These are phyloP conservation scores for Ypsolopha scabrella DNA, from an alignment of 2,888 invertebrate genomes.

Conservation along the genomic window DNA sequence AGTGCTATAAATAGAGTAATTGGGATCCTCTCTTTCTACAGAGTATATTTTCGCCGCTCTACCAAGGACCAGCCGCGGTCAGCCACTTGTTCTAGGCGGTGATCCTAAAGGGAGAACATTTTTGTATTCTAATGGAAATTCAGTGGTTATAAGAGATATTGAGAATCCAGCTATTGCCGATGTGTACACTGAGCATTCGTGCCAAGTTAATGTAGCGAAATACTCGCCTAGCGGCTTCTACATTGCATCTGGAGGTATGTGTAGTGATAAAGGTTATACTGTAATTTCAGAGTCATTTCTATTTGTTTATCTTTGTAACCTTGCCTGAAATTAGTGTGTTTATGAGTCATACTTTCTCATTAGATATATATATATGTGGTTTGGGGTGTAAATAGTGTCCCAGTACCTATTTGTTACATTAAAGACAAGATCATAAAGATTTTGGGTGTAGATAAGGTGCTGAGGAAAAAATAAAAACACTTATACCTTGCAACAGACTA, in stretches of 20 bases:
- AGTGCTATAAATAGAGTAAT: neutral
- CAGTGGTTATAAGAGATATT: conserved; percentile 96
- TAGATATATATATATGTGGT: neutral
- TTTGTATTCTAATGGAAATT: conserved; percentile 97
- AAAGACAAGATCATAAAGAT: too few relatives aligned
- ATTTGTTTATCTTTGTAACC: too few relatives aligned
- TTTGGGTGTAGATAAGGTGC: too few relatives aligned
- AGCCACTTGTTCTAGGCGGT: conserved; percentile 92
- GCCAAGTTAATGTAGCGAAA: conserved; percentile 95
- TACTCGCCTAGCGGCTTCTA: conserved; percentile 98
- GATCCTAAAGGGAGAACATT: conserved; percentile 98
- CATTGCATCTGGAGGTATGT: conserved; percentile 95
- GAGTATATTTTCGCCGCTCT: conserved; percentile 93
- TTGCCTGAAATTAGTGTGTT: neutral
- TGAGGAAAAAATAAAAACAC: too few relatives aligned
- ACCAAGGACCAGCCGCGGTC: conserved; percentile 94
- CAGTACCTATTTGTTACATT: too few relatives aligned
- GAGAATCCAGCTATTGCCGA: conserved; percentile 96
- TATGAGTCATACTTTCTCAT: neutral
- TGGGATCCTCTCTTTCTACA: conserved; percentile 38
- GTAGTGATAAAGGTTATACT: too few relatives aligned
- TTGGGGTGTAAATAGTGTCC: too few relatives aligned
- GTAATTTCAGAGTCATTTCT: too few relatives aligned
- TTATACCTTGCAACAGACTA: too few relatives aligned
- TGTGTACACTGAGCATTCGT: conserved; percentile 97